Conservation (phyloP, 2,797 vertebrate species). For the Dipus sagitta region DNA sequence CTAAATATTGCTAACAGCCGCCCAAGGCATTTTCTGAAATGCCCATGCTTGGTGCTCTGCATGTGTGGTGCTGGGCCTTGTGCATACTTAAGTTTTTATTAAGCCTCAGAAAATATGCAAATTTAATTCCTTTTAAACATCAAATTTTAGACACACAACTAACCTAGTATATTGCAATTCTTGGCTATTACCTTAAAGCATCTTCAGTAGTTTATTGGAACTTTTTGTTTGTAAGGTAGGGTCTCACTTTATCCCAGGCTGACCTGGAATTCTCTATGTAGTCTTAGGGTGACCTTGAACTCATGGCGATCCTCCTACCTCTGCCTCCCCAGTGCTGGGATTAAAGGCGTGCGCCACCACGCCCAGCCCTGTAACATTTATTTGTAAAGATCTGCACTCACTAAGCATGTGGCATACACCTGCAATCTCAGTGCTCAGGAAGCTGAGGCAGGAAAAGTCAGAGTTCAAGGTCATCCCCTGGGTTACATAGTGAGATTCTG, state of each 20-base stretch:
- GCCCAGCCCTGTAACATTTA: too few relatives aligned
- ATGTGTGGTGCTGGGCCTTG: not conserved
- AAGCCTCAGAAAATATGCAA: not conserved
- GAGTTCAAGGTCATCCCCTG: not conserved
- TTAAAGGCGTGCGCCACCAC: too few relatives aligned
- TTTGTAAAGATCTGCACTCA: too few relatives aligned
- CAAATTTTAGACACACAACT: not conserved
- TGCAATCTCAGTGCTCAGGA: not conserved
- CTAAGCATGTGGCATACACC: not conserved
- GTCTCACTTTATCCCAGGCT: too few relatives aligned
- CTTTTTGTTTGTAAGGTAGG: not conserved
- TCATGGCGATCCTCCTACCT: too few relatives aligned
- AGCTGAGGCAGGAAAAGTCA: not conserved
- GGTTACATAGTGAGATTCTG: not conserved
- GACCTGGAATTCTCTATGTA: too few relatives aligned
- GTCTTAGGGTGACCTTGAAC: too few relatives aligned
- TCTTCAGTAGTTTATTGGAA: not conserved
- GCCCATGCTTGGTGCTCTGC: not conserved
- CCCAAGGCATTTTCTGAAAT: conserved; percentile 16
- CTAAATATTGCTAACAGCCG: not conserved
- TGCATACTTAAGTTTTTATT: not conserved
- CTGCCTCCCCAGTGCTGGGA: too few relatives aligned
- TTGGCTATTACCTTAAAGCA: not conserved
- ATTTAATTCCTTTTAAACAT: not conserved
- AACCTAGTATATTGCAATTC: not conserved